Percentiles rank a stretch among this genome's conserved stretches.
phyloP scores from a whole-genome alignment of 53 echinoderm and acorn worm species.

The Pentamera pediparva region DNA sequence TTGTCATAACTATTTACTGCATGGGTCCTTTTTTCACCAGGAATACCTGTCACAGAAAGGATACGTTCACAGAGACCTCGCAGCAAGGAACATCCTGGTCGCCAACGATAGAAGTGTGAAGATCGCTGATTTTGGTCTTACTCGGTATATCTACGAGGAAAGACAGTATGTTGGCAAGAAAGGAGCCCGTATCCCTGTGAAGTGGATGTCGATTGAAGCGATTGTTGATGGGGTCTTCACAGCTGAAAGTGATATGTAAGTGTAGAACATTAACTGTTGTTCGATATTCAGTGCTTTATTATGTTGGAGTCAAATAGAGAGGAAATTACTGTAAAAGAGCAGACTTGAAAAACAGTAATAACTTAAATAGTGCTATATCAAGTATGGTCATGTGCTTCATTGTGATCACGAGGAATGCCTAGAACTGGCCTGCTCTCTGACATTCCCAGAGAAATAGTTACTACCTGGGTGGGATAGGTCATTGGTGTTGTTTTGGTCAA shows the following conservation, averaged over 20 bases:
- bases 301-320: background rate
- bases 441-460: too few species aligned
- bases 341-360: background rate
- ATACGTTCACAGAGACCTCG: conserved; percentile 90
- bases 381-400: background rate
- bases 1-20: too few species aligned
- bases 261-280: too few species aligned
- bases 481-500: too few species aligned
- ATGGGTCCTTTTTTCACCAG: too few species aligned
- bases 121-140: conserved; percentile 96
- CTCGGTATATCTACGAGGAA: conserved; percentile 87
- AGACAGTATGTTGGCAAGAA: conserved; percentile 74
- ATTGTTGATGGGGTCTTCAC: conserved; percentile 86
- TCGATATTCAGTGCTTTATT: too few species aligned
- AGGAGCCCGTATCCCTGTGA: conserved; percentile 87
- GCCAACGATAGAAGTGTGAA: conserved; percentile 78
- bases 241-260: conserved; percentile 81
- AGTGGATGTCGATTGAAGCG: conserved; percentile 97
- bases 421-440: too few species aligned
- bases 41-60: conserved; percentile 91
- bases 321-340: background rate
- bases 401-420: too few species aligned
- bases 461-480: too few species aligned
- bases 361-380: background rate
- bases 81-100: conserved; percentile 89